phyloP scores from a whole-genome alignment of 2,113 vertebrate genomes.

The Ctenodactylus gundi region DNA sequence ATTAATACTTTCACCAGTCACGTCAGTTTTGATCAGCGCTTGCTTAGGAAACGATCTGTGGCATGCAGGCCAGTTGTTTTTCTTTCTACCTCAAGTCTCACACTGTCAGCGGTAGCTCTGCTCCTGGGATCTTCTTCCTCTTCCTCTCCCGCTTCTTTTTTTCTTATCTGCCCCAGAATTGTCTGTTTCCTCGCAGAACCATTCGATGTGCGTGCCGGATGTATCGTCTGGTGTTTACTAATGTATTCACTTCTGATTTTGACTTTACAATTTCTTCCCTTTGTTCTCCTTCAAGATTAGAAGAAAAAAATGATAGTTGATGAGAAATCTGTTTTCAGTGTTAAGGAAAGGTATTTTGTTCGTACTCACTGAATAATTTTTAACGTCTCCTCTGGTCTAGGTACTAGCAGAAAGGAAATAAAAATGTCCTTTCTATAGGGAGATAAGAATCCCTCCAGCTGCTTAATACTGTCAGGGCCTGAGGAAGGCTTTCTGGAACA shows the following conservation, averaged over 20 bases:
- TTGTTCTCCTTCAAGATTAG: not conserved
- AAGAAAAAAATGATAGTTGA: not conserved
- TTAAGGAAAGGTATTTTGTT: not conserved
- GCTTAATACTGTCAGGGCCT: not conserved
- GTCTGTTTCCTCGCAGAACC: not conserved
- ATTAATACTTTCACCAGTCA: not conserved
- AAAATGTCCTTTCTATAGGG: not conserved
- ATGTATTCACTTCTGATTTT: conserved; percentile 22
- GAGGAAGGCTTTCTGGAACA: conserved; percentile 18
- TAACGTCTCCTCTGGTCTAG: not conserved
- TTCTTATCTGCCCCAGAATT: not conserved
- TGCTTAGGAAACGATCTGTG: not conserved
- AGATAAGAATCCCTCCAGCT: not conserved
- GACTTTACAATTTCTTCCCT: not conserved
- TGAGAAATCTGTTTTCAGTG: not conserved
- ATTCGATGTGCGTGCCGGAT: not conserved
- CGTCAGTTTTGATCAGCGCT: not conserved
- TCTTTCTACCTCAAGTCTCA: not conserved
- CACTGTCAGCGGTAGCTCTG: not conserved
- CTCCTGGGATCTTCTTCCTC: not conserved
- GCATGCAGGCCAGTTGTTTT: not conserved
- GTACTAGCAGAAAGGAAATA: not conserved
- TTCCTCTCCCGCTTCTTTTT: too few species aligned
- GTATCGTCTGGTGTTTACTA: not conserved
- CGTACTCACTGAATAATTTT: not conserved